A percentile compares a stretch with the other conserved stretches of the same genome.
Evolutionary conservation across 2,113 vertebrate species (phyloP).

Genomic region (Ailurus styani): DNA sequence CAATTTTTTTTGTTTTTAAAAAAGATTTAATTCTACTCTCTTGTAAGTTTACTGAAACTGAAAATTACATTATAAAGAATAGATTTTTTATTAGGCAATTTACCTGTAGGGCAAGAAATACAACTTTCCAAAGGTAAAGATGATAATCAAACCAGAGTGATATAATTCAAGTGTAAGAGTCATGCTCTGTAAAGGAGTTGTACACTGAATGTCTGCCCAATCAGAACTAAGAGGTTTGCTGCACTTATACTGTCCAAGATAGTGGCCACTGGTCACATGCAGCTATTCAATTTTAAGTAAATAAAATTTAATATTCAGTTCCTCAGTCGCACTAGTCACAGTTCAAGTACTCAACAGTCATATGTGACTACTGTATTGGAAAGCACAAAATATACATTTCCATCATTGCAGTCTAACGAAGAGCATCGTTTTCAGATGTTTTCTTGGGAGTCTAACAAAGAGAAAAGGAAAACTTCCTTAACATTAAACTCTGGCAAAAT

Average conservation of each 20-base stretch:
- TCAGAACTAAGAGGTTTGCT: neutral
- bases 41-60: neutral
- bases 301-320: neutral
- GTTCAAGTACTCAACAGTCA: neutral
- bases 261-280: neutral
- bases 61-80: neutral
- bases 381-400: neutral
- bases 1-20: neutral
- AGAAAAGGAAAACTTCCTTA: neutral
- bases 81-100: slow-evolving; percentile 20
- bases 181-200: neutral
- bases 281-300: neutral
- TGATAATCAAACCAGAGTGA: neutral
- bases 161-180: neutral
- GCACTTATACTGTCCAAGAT: neutral
- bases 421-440: neutral
- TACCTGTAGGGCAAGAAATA: neutral
- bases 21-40: neutral
- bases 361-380: neutral
- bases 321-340: neutral
- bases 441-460: neutral
- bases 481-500: slow-evolving; percentile 3
- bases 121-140: neutral
- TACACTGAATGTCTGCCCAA: neutral
- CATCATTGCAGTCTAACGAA: neutral